Evolutionary conservation across 2,113 vertebrate genomes (phyloP).

Genomic region (Pomatorhinus ruficollis): DNA sequence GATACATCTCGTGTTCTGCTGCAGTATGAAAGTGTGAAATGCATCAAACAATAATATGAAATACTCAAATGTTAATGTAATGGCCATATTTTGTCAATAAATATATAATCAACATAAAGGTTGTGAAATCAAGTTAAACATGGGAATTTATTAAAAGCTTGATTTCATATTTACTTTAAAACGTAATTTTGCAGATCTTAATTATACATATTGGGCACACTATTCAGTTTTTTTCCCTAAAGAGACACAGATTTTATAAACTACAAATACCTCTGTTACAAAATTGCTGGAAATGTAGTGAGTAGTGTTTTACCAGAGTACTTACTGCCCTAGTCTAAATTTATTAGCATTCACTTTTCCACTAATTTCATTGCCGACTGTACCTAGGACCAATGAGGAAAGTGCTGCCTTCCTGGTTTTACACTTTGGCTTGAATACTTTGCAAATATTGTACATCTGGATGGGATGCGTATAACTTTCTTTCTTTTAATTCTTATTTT

Average conservation of each 20-base stretch:
- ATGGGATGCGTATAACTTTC: fast-evolving
- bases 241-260: not conserved
- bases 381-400: not conserved
- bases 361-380: not conserved
- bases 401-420: not conserved
- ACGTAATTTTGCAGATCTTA: not conserved
- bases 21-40: not conserved
- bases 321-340: not conserved
- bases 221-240: not conserved
- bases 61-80: not conserved
- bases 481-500: not conserved
- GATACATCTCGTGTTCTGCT: not conserved
- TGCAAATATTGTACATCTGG: not conserved
- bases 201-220: not conserved
- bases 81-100: not conserved
- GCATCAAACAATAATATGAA: not conserved
- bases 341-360: not conserved
- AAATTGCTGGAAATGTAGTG: not conserved
- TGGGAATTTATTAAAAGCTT: not conserved
- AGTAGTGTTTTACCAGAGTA: not conserved
- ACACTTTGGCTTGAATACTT: not conserved
- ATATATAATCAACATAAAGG: not conserved
- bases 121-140: not conserved
- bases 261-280: not conserved
- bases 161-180: not conserved